Base-by-base conservation (phyloP, 2,888 invertebrate species). In the Pristionchus japonicus region DNA sequence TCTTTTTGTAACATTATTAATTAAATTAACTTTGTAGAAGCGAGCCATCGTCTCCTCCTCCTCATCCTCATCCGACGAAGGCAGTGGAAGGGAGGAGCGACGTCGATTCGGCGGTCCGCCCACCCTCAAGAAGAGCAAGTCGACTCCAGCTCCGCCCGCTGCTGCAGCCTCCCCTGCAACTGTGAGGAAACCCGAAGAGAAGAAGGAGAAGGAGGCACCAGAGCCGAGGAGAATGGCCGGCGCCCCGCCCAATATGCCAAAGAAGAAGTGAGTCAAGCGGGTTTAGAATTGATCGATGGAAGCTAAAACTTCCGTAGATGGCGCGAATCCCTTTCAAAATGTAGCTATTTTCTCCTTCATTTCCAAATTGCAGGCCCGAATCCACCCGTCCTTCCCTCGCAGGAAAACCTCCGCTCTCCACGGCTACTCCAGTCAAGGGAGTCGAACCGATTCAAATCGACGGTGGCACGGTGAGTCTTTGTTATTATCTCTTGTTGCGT, bases 201-300 rank as follows among this genome's bases (percentile, higher is more conserved):
- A 70, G 49, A 70, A 70, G 77, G 82, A 52, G 0, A 34, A 83
- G 34, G 52, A 17, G 49, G 52, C 34, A 1, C 17, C 34, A 2
- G 82, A 52, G 13, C 31, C 31, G n/a, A 40, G 64, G 7, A 84
- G 89, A 64, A 88, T 89, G 88, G 31, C 86, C 37, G 89, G 89
- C 13, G 89, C 89, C 27, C 89, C 89, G 52, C 89, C 89, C 4
- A 88, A 82, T n/a, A 67, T 89, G 86, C 80, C 20, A 40, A 70
- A 47, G 23, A 86, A 70, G 70, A 83, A 77, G 77, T 77, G 27
- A n/a, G 40, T n/a, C 20, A 11, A 70, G 11, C 17, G 31, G 6
- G 13, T 47, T 47, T n/a, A n/a, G n/a, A n/a, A n/a, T 9, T 43
- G 43, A 43, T 43, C 43, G 43, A 43, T 6, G 43, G n/a, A n/a